Evolutionary conservation across 2,113 vertebrate genomes (phyloP).

Genomic region (Pelusios castaneus): DNA sequence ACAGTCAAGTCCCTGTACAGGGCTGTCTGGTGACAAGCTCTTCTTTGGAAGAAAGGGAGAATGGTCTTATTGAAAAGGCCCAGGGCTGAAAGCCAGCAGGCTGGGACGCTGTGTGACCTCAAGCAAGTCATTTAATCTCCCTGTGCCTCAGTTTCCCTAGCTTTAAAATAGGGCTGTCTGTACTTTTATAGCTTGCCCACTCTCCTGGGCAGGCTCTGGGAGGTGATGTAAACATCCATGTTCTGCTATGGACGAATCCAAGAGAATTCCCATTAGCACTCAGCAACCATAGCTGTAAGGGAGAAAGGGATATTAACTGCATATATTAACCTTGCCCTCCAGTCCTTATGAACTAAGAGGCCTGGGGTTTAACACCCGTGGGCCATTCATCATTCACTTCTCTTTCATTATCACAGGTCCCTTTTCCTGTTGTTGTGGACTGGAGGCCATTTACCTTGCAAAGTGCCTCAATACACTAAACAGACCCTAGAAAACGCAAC

Average conservation of each 20-base stretch:
- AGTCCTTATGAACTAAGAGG: neutral
- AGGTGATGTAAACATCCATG: too few species aligned
- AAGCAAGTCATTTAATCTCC: too few species aligned
- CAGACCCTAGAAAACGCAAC: neutral
- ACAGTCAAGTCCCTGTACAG: too few species aligned
- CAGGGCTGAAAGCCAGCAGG: too few species aligned
- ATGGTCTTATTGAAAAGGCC: too few species aligned
- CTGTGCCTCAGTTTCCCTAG: too few species aligned
- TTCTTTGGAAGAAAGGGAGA: too few species aligned
- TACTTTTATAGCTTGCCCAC: too few species aligned
- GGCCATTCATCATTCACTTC: neutral
- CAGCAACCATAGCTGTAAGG: fast-evolving
- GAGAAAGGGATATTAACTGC: neutral
- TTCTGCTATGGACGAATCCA: too few species aligned
- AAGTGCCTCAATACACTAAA: neutral
- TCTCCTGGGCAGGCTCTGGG: neutral
- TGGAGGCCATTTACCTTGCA: neutral
- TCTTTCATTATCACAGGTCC: neutral
- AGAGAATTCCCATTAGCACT: neutral
- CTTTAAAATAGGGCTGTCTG: too few species aligned
- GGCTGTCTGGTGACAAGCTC: too few species aligned
- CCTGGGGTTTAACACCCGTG: fast-evolving
- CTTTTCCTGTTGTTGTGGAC: neutral
- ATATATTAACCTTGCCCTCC: neutral
- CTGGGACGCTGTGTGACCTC: too few species aligned